Percentiles rank a stretch among this genome's conserved stretches.
phyloP scores from a whole-genome alignment of 2,113 vertebrate species.

The Melanerpes formicivorus region DNA sequence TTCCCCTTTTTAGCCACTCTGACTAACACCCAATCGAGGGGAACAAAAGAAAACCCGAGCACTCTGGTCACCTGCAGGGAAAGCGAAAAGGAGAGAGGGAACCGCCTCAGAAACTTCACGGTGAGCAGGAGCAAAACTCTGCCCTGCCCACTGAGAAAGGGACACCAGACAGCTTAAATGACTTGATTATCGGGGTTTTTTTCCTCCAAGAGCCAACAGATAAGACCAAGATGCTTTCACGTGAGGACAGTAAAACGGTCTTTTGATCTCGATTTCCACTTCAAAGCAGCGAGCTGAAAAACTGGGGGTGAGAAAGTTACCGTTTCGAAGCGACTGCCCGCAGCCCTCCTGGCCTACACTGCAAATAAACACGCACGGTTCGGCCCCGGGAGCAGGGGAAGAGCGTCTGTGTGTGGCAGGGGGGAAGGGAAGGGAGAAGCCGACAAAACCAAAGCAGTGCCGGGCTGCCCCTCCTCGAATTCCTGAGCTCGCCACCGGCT shows the following conservation, averaged over 20 bases:
- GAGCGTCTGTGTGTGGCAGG: neutral
- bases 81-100: neutral
- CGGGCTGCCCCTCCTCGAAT: neutral
- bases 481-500: neutral
- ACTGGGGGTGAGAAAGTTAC: neutral
- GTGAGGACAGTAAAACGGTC: neutral
- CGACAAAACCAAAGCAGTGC: neutral
- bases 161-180: neutral
- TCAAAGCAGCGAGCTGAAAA: neutral
- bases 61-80: neutral
- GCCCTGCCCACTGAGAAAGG: neutral
- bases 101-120: neutral
- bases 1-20: neutral
- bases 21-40: fast-evolving
- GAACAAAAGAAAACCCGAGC: neutral
- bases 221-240: neutral
- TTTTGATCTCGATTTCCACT: neutral
- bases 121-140: neutral
- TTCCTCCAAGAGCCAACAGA: neutral
- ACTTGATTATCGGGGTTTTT: neutral
- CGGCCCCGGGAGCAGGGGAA: neutral
- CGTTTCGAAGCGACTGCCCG: fast-evolving
- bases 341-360: neutral
- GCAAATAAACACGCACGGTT: neutral
- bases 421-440: neutral